Conservation (phyloP, 1,140 invertebrate species). For the Drosophila navojoa region DNA sequence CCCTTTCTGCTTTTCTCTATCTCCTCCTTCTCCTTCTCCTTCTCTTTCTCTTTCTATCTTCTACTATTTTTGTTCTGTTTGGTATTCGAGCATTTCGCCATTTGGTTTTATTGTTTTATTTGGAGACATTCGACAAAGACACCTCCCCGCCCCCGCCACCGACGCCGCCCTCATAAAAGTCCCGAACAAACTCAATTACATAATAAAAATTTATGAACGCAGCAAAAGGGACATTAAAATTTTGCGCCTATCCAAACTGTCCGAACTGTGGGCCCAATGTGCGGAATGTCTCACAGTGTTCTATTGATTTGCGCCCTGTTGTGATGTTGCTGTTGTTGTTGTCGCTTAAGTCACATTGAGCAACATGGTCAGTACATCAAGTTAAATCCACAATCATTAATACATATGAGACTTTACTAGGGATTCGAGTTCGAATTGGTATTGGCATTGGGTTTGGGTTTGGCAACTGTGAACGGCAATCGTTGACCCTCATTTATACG, state of each 20-base stretch:
- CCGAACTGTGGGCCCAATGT: neutral
- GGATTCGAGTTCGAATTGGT: neutral
- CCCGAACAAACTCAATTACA: conserved; percentile 68
- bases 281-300: conserved; percentile 12
- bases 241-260: conserved; percentile 29
- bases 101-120: conserved; percentile 77
- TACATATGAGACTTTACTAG: conserved; percentile 45
- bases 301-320: conserved; percentile 9
- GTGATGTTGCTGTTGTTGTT: conserved; percentile 46
- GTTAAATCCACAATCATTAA: conserved; percentile 72
- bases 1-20: neutral
- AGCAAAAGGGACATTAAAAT: conserved; percentile 63
- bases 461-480: neutral
- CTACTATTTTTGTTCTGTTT: neutral
- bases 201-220: conserved; percentile 78
- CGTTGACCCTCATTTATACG: conserved; percentile 66
- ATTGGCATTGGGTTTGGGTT: neutral
- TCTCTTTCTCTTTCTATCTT: neutral
- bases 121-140: conserved; percentile 48
- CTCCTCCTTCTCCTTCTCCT: no score
- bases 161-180: conserved; percentile 6
- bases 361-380: conserved; percentile 60
- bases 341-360: conserved; percentile 57
- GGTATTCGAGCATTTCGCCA: conserved; percentile 49
- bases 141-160: conserved; percentile 42